Conservation (phyloP, 2,888 invertebrate genomes). For the Ophraella communa region DNA sequence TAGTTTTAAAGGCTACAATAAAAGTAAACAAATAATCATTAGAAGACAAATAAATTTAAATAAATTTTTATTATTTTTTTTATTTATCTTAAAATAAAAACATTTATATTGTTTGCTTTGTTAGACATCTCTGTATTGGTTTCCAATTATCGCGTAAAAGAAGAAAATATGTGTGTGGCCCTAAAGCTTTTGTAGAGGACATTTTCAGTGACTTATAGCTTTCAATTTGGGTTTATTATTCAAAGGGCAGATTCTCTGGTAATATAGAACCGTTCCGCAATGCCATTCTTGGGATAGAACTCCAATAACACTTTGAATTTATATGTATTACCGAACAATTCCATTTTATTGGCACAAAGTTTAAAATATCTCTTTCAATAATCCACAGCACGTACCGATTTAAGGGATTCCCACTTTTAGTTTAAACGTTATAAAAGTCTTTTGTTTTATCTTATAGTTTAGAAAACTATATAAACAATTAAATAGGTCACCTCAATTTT, state of each 20-base stretch:
- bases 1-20: too few species aligned
- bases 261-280: constrained; percentile 42
- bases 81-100: not conserved
- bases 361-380: constrained; percentile 54
- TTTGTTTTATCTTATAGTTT: not conserved
- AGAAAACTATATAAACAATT: too few species aligned
- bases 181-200: constrained; percentile 18
- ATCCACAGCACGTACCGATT: constrained; percentile 52
- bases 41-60: too few species aligned
- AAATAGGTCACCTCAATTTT: too few species aligned
- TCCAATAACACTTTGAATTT: constrained; percentile 55
- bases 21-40: too few species aligned
- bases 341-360: constrained; percentile 54
- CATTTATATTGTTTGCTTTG: too few species aligned
- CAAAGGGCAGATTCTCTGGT: constrained; percentile 44
- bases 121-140: not conserved
- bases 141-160: not conserved
- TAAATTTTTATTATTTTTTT: too few species aligned
- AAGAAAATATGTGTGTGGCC: constrained; percentile 19
- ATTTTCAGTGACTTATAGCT: constrained; percentile 24
- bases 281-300: constrained; percentile 30
- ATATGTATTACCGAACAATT: constrained; percentile 55
- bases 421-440: not conserved
- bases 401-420: constrained; percentile 34
- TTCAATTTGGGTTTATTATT: constrained; percentile 39